Evolutionary conservation across 2,888 invertebrate species (phyloP).

Genomic region (Tigriopus californicus): DNA sequence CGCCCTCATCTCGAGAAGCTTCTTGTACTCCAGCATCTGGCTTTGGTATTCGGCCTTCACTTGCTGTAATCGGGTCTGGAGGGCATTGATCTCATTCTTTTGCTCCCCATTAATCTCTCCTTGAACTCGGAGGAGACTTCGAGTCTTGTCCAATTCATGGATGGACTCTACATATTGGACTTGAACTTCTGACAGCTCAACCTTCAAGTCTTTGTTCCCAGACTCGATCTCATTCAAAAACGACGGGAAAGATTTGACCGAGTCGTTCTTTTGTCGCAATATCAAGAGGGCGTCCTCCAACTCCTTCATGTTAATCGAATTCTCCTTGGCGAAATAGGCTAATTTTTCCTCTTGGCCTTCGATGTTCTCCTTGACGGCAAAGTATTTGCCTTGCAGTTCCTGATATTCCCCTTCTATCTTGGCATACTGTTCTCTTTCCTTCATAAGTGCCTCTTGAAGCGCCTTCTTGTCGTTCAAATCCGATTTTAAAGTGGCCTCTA

Average conservation of each 20-base stretch:
- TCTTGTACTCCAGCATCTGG: conserved; percentile 12
- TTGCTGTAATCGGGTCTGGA: not conserved
- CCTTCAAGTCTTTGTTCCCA: not conserved
- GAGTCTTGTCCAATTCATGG: conserved; percentile 16
- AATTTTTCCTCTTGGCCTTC: conserved; percentile 1
- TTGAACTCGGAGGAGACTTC: conserved; percentile 14
- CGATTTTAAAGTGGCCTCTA: conserved; percentile 13
- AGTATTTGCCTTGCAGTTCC: conserved; percentile 11
- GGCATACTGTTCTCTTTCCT: not conserved
- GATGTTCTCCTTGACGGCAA: conserved; percentile 7
- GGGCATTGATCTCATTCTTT: conserved; percentile 14
- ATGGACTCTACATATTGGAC: conserved; percentile 15
- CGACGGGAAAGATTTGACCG: not conserved
- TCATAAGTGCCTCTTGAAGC: conserved; percentile 1
- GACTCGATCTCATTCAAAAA: not conserved
- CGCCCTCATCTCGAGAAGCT: conserved; percentile 9
- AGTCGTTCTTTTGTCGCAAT: not conserved
- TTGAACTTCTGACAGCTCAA: conserved; percentile 14
- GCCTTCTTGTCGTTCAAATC: conserved; percentile 13
- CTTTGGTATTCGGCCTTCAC: conserved; percentile 4
- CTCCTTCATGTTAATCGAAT: not conserved
- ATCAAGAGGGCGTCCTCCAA: conserved; percentile 5
- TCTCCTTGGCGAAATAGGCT: not conserved
- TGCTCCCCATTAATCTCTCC: conserved; percentile 15
- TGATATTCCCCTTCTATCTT: conserved; percentile 11